A percentile compares a stretch with the other conserved stretches of the same genome.
Evolutionary conservation across 2,888 invertebrate genomes (phyloP).

Genomic region (Nemapogon koenigi): DNA sequence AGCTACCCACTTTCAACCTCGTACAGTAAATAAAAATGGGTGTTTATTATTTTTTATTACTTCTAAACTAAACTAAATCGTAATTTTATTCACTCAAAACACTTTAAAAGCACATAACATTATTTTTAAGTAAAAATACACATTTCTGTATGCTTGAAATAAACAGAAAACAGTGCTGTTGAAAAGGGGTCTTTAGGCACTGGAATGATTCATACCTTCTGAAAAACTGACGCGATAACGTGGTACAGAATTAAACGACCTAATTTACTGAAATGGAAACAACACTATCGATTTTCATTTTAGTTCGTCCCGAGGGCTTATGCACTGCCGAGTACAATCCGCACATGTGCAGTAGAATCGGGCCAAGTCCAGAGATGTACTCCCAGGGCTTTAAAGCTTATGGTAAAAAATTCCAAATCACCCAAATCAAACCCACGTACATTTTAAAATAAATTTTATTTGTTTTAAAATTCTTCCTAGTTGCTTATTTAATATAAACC

Average conservation of each 20-base stretch:
- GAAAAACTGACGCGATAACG: constrained; percentile 4
- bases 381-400: not conserved
- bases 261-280: constrained; percentile 38
- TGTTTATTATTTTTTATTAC: too few relatives aligned
- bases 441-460: not conserved
- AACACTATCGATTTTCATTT: constrained; percentile 49
- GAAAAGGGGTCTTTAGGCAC: too few relatives aligned
- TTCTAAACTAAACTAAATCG: too few relatives aligned
- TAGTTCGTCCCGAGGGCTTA: constrained; percentile 26
- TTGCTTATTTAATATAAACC: too few relatives aligned
- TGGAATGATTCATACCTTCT: constrained; percentile 5
- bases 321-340: constrained; percentile 26
- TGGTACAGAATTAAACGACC: constrained; percentile 21
- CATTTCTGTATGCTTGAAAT: too few relatives aligned
- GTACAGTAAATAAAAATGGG: too few relatives aligned
- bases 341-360: constrained; percentile 42
- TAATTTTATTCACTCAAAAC: too few relatives aligned
- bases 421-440: not conserved
- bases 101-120: too few relatives aligned
- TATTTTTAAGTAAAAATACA: too few relatives aligned
- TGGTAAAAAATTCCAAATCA: not conserved
- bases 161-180: too few relatives aligned
- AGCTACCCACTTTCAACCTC: too few relatives aligned
- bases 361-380: constrained; percentile 2
- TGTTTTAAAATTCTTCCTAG: too few relatives aligned